Evolutionary conservation across 2,113 vertebrate genomes (phyloP).

Genomic region (Spheniscus mendiculus): DNA sequence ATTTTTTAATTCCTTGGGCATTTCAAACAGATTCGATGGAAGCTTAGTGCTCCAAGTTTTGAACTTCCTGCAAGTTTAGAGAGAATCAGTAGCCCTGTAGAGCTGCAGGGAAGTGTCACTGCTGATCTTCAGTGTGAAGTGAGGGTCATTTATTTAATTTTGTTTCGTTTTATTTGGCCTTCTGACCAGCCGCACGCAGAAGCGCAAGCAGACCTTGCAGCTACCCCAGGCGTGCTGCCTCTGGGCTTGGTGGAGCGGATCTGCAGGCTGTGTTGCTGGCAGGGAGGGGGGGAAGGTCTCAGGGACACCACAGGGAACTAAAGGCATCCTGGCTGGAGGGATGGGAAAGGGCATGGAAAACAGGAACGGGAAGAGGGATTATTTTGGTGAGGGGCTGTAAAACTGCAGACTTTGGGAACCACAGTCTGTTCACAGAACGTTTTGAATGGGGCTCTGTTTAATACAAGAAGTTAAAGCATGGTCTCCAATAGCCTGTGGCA

Average conservation of each 20-base stretch:
- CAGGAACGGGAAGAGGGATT: not conserved
- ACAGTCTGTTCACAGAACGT: accelerated
- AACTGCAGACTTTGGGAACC: not conserved
- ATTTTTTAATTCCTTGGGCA: not conserved
- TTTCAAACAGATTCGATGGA: not conserved
- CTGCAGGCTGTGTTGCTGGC: accelerated
- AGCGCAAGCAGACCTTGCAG: not conserved
- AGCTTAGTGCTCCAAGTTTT: not conserved
- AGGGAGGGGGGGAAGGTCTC: not conserved
- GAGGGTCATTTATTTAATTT: not conserved
- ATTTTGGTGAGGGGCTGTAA: not conserved
- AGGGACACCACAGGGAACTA: accelerated
- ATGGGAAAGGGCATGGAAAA: not conserved
- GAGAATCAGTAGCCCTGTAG: not conserved
- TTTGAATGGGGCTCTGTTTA: not conserved
- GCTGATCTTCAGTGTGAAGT: not conserved
- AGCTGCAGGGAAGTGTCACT: not conserved
- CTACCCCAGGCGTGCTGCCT: not conserved
- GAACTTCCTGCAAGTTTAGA: not conserved
- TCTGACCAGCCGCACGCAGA: not conserved
- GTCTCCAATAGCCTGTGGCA: not conserved
- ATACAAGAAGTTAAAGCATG: accelerated
- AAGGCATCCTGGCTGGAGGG: not conserved
- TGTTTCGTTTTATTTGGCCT: not conserved
- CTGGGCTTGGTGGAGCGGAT: not conserved